These are phyloP conservation scores for Syrphus vitripennis DNA, from an alignment of 2,888 invertebrate species.

Conservation along the genomic window DNA sequence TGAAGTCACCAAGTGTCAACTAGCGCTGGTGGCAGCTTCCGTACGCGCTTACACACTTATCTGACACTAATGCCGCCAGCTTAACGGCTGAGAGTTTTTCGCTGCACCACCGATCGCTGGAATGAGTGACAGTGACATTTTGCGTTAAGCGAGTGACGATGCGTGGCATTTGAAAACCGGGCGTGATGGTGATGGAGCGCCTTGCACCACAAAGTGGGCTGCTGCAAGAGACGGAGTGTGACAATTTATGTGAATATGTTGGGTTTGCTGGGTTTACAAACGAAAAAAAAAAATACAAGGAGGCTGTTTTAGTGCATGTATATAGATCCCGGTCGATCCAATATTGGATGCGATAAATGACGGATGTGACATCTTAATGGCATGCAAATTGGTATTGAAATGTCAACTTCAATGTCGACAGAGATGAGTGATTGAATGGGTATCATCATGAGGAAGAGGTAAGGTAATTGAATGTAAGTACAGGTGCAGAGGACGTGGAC, in stretches of 20 bases:
- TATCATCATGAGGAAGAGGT: neutral
- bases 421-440: conserved; percentile 62
- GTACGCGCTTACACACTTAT: conserved; percentile 56
- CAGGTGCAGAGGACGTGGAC: neutral
- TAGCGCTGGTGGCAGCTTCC: conserved; percentile 44
- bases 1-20: conserved; percentile 60
- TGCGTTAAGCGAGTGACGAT: conserved; percentile 49
- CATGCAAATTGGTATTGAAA: conserved; percentile 69
- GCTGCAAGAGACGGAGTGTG: neutral
- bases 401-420: conserved; percentile 40
- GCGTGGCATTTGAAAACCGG: conserved; percentile 18
- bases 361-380: conserved; percentile 69
- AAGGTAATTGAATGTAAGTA: conserved; percentile 25
- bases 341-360: conserved; percentile 60
- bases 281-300: neutral
- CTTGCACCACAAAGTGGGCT: conserved; percentile 34
- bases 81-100: conserved; percentile 58
- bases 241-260: conserved; percentile 56
- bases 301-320: neutral
- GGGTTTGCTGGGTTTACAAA: neutral
- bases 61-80: conserved; percentile 66
- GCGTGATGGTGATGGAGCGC: conserved; percentile 19
- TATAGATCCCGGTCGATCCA: neutral
- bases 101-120: neutral
- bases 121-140: conserved; percentile 70